These are phyloP conservation scores for Melanchra persicariae DNA, from an alignment of 2,888 invertebrate genomes.

Conservation along the genomic window DNA sequence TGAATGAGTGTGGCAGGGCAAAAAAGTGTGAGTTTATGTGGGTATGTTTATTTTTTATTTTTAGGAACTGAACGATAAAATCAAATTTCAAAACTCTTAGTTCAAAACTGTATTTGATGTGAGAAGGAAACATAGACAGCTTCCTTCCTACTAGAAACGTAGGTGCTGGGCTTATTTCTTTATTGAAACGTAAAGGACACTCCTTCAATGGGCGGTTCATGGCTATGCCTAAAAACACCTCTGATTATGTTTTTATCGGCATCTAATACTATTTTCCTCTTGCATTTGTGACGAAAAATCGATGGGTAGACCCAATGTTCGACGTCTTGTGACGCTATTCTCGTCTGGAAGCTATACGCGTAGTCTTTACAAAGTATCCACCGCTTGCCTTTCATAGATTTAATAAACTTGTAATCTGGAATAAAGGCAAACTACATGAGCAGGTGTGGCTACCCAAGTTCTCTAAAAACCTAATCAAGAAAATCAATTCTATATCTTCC, in stretches of 20 bases:
- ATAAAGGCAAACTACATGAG: not conserved
- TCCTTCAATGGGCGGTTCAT: conserved; percentile 7
- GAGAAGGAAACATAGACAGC: no score
- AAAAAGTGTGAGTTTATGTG: no score
- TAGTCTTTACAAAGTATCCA: not conserved
- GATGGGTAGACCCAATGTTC: conserved; percentile 20
- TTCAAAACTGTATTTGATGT: no score
- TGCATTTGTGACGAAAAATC: conserved; percentile 4
- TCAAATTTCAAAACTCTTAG: no score
- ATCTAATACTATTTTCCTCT: conserved; percentile 14
- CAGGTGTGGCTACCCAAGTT: not conserved
- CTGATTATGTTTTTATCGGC: not conserved
- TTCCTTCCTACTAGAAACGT: no score
- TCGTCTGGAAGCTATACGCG: not conserved
- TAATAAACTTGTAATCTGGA: conserved; percentile 11
- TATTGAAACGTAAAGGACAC: not conserved
- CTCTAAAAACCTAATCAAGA: not conserved
- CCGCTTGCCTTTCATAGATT: conserved; percentile 15
- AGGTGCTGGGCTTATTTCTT: no score
- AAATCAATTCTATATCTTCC: no score
- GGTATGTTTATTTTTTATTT: no score
- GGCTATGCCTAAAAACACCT: not conserved
- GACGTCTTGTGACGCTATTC: not conserved
- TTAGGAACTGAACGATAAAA: no score
- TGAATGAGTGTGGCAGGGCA: no score